Percentiles rank a stretch among this genome's conserved stretches.
phyloP scores from a whole-genome alignment of 2,888 invertebrate genomes.

The Anodontia alba region DNA sequence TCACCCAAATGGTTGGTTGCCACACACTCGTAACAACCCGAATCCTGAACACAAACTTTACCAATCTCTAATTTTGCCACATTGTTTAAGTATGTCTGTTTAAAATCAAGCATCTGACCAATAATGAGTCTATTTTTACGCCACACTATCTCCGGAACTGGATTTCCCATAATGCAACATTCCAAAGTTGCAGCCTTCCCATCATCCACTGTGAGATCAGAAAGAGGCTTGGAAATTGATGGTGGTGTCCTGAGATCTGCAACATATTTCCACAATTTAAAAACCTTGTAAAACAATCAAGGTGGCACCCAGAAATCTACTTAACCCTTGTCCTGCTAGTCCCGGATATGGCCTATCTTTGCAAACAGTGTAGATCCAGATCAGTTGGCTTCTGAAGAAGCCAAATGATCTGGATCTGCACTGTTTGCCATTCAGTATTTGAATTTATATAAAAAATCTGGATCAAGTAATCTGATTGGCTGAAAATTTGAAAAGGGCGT shows the following conservation, averaged over 20 bases:
- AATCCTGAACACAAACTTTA: conserved; percentile 67
- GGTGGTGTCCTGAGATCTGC: conserved; percentile 68
- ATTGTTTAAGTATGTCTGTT: conserved; percentile 70
- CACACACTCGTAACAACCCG: conserved; percentile 76
- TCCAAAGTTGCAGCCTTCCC: conserved; percentile 67
- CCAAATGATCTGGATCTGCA: too few species aligned
- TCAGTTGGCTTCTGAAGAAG: too few species aligned
- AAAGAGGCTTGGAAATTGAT: conserved; percentile 55
- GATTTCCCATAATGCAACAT: conserved; percentile 72
- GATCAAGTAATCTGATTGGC: too few species aligned
- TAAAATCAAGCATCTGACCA: conserved; percentile 69
- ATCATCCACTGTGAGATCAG: conserved; percentile 52
- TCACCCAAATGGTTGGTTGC: conserved; percentile 73
- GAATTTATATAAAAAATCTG: too few species aligned
- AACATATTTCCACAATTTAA: too few species aligned
- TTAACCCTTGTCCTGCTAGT: too few species aligned
- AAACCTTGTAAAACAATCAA: too few species aligned
- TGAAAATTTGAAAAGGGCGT: too few species aligned
- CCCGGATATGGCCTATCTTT: too few species aligned
- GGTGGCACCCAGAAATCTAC: background rate
- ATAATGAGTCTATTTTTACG: conserved; percentile 74
- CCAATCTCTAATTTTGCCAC: conserved; percentile 72
- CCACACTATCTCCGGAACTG: conserved; percentile 75
- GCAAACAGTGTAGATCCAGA: too few species aligned
- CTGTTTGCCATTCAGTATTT: too few species aligned